phyloP scores from a whole-genome alignment of 2,113 vertebrate genomes.

The Neopipo cinnamomea region DNA sequence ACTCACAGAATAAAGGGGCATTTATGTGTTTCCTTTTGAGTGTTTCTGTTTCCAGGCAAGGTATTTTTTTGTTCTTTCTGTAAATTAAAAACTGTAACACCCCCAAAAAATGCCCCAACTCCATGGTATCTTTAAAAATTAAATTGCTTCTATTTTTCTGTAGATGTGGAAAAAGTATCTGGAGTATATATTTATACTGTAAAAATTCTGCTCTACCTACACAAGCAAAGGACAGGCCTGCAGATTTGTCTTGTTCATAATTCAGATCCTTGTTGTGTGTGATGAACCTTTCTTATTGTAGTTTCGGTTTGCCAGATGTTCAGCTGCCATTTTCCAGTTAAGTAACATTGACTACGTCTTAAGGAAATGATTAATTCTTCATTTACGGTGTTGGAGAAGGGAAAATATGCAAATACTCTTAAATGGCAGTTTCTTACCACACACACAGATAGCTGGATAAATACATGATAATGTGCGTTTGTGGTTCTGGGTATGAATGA shows the following conservation, averaged over 20 bases:
- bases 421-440: background rate
- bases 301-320: background rate
- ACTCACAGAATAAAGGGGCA: background rate
- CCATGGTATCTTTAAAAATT: background rate
- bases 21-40: background rate
- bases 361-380: background rate
- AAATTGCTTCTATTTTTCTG: background rate
- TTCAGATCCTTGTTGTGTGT: background rate
- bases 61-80: background rate
- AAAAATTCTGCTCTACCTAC: background rate
- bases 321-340: background rate
- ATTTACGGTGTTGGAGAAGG: background rate
- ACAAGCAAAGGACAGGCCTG: background rate
- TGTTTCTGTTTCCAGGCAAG: background rate
- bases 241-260: background rate
- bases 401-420: background rate
- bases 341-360: background rate
- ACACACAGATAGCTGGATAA: background rate
- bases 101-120: fast-evolving
- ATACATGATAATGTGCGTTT: background rate
- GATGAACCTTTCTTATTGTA: background rate
- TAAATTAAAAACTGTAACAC: background rate
- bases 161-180: background rate
- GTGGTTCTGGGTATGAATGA: background rate
- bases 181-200: background rate